phyloP scores from a whole-genome alignment of 1,140 invertebrate genomes.

The Belonocnema kinseyi region DNA sequence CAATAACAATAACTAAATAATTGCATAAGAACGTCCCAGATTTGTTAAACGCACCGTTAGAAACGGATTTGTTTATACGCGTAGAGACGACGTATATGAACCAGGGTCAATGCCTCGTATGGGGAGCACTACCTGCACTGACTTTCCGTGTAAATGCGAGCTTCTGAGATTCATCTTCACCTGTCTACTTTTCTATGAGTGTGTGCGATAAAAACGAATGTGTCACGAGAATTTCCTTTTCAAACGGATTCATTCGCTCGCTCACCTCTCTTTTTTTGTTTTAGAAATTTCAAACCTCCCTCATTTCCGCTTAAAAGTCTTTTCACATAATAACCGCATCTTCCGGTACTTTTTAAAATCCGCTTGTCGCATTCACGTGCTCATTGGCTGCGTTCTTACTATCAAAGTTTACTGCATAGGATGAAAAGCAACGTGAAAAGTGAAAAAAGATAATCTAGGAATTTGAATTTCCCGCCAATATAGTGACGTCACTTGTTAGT shows the following conservation, averaged over 20 bases:
- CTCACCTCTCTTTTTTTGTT: not conserved
- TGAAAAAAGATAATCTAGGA: too few species aligned
- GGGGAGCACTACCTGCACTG: slow-evolving; percentile 62
- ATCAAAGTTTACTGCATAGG: too few species aligned
- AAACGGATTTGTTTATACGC: slow-evolving; percentile 66
- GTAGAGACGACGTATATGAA: slow-evolving; percentile 42
- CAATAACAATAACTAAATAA: too few species aligned
- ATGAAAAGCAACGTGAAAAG: too few species aligned
- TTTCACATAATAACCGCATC: not conserved
- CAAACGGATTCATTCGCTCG: slow-evolving; percentile 57
- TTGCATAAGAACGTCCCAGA: slow-evolving; percentile 63
- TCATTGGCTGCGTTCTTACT: not conserved
- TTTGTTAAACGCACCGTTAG: slow-evolving; percentile 62
- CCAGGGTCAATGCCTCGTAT: slow-evolving; percentile 71
- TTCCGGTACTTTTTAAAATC: not conserved
- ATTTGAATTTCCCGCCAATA: too few species aligned
- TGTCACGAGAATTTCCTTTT: slow-evolving; percentile 74
- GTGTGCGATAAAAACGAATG: slow-evolving; percentile 70
- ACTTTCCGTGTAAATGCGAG: slow-evolving; percentile 41
- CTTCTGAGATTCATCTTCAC: slow-evolving; percentile 52
- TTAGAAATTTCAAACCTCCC: not conserved
- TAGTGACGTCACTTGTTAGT: too few species aligned
- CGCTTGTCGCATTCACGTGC: not conserved
- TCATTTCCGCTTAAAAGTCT: not conserved
- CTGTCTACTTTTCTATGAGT: slow-evolving; percentile 42